Base-by-base conservation (phyloP, 2,888 invertebrate species). In the Chelonus formosanus region DNA sequence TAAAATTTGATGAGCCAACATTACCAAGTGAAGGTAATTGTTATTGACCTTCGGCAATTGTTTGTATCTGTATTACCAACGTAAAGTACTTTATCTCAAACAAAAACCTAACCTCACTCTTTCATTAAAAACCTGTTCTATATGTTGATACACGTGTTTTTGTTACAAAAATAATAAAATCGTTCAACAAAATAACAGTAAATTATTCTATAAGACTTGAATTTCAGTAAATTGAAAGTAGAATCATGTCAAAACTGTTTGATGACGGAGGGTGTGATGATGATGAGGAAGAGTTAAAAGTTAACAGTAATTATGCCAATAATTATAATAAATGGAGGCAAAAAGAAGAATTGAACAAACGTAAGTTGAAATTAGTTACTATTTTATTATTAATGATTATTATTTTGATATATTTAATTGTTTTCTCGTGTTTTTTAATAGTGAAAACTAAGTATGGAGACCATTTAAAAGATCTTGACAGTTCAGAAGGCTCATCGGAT, bases 271-370 rank as follows among this genome's bases (percentile, higher is more conserved):
- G n/a, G 6, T 8, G 34, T 52, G 34, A 5, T 32, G 52, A 32
- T 3, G 5, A 52, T 3, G 86, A 87, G 40, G 83, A 86, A 8
- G 79, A 88, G 61, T 84, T 95, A 40, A 89, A 88, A 80, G 90
- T 92, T 34, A 91, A 95, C 81, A 89, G 90, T 78, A 89, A 89
- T 61, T 97, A 95, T 84, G 96, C 97, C 0, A 91, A 91, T 73
- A 90, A 89, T 73, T 97, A 96, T 79, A 90, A 95, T 79, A 87
- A 85, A 67, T 94, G 95, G 90, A 88, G 96, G 60, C 90, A 92
- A 77, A 94, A 93, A 78, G 97, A 97, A 84, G 92, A 95, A 82
- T 84, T 93, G 31, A 91, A 95, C 78, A 93, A 92, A 86, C 85
- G 93, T 93, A 86, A 86, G 87, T 71, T 52, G 44, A 59, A 7